Conservation (phyloP, 1,140 invertebrate species). For the Sweltsa coloradensis region DNA sequence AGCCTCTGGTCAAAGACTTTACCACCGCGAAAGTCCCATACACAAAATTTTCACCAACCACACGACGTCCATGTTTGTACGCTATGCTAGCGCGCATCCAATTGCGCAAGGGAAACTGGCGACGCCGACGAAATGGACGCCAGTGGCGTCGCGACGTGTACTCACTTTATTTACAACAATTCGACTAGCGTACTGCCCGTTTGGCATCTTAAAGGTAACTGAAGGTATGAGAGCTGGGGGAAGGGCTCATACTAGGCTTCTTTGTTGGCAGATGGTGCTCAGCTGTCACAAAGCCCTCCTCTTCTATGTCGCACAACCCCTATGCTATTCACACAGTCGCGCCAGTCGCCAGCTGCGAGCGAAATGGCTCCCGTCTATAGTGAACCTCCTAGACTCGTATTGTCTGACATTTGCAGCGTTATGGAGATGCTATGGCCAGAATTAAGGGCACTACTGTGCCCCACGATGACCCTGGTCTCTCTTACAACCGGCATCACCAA, state of each 20-base stretch:
- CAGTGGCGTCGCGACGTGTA: neutral
- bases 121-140: slow-evolving; percentile 3
- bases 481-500: neutral
- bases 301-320: too few relatives aligned
- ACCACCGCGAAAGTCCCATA: slow-evolving; percentile 15
- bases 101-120: slow-evolving; percentile 15
- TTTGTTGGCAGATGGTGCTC: slow-evolving; percentile 7
- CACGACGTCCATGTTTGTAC: slow-evolving; percentile 19
- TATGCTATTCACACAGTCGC: slow-evolving; percentile 8
- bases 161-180: too few relatives aligned
- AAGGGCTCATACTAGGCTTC: neutral
- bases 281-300: neutral
- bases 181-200: too few relatives aligned
- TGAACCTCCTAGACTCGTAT: slow-evolving; percentile 8
- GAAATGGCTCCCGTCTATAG: slow-evolving; percentile 13
- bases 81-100: slow-evolving; percentile 13
- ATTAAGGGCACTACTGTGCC: neutral
- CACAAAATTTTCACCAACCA: slow-evolving; percentile 16
- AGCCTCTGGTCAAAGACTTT: slow-evolving; percentile 15
- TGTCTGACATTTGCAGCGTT: slow-evolving; percentile 15
- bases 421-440: slow-evolving; percentile 7
- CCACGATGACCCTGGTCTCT: neutral
- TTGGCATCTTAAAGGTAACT: too few relatives aligned
- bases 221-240: too few relatives aligned
- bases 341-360: slow-evolving; percentile 13